phyloP scores from a whole-genome alignment of 2,888 invertebrate species.

The Bursaphelenchus okinawaensis region DNA sequence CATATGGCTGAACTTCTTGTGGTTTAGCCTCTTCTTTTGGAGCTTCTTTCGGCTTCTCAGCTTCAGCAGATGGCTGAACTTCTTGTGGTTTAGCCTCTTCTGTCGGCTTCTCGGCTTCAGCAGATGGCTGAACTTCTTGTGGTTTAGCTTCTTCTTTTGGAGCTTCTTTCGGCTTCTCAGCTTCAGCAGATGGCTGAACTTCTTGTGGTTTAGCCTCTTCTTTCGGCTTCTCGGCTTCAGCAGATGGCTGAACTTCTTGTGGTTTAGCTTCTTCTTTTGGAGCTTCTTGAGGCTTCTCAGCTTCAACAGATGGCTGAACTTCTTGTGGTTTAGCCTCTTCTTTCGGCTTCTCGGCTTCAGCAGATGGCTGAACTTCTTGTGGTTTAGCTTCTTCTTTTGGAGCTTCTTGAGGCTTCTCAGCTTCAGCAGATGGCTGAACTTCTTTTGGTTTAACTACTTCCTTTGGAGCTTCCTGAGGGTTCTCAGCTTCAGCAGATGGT shows the following conservation, averaged over 20 bases:
- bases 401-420: neutral
- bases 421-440: too few species aligned
- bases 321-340: neutral
- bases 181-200: neutral
- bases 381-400: neutral
- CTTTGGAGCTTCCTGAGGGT: too few species aligned
- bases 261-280: slow-evolving; percentile 1
- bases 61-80: slow-evolving; percentile 13
- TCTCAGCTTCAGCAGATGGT: too few species aligned
- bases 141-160: neutral
- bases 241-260: neutral
- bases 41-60: slow-evolving; percentile 2
- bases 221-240: neutral
- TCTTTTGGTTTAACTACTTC: neutral
- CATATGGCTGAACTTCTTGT: slow-evolving; percentile 14
- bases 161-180: slow-evolving; percentile 6
- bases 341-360: neutral
- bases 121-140: neutral
- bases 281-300: neutral
- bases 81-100: slow-evolving; percentile 9
- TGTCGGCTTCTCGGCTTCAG: slow-evolving; percentile 5
- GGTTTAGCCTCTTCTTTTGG: slow-evolving; percentile 6
- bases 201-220: too few species aligned
- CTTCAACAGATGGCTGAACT: neutral
- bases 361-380: neutral